phyloP scores from a whole-genome alignment of 2,888 invertebrate species.

The Tanytarsus gracilentus region DNA sequence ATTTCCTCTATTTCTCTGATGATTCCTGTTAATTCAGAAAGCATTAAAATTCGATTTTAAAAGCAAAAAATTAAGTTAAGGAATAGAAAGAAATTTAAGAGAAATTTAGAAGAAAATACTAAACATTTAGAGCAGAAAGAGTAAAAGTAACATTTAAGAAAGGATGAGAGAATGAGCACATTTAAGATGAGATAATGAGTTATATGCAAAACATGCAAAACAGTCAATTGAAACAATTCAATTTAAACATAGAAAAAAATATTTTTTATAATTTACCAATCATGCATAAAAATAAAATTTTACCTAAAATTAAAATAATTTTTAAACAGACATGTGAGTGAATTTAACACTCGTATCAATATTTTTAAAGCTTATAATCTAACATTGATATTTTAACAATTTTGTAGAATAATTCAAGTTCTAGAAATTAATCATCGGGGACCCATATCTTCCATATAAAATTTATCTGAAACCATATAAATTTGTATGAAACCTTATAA shows the following conservation, averaged over 20 bases:
- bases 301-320: too few relatives aligned
- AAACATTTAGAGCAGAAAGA: slow-evolving; percentile 16
- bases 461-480: too few relatives aligned
- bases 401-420: too few relatives aligned
- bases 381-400: too few relatives aligned
- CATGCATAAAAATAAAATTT: too few relatives aligned
- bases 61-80: neutral
- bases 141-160: slow-evolving; percentile 5
- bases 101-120: neutral
- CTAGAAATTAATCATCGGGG: too few relatives aligned
- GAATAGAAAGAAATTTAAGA: neutral
- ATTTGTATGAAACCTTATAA: too few relatives aligned
- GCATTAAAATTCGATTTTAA: neutral
- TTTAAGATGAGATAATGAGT: neutral
- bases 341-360: too few relatives aligned
- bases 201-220: neutral
- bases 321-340: too few relatives aligned
- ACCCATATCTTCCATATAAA: too few relatives aligned
- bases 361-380: too few relatives aligned
- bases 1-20: slow-evolving; percentile 8
- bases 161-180: too few relatives aligned
- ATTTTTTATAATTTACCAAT: neutral
- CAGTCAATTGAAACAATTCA: neutral
- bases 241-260: neutral
- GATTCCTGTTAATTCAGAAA: slow-evolving; percentile 6